Percentiles rank a stretch among this genome's conserved stretches.
Evolutionary conservation across 1,140 invertebrate genomes (phyloP).

Genomic region (Drosophila bifasciata): DNA sequence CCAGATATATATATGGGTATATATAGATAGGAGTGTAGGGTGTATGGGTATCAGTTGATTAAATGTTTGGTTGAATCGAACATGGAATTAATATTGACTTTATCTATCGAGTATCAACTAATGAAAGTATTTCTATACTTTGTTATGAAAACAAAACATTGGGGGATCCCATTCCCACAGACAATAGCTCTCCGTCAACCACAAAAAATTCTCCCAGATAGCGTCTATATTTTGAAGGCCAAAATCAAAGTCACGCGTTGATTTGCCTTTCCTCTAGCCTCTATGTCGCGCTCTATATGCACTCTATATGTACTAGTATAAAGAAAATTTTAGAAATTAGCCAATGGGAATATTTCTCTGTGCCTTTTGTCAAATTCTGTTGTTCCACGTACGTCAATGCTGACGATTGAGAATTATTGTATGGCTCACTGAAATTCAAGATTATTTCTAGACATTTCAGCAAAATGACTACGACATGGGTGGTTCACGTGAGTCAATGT

Average conservation of each 20-base stretch:
- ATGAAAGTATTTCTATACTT: not conserved
- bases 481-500: constrained; percentile 57
- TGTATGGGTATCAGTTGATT: constrained; percentile 6
- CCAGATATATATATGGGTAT: no score
- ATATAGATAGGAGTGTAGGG: not conserved
- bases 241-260: constrained; percentile 75
- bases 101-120: not conserved
- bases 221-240: constrained; percentile 66
- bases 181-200: not conserved
- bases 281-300: constrained; percentile 4
- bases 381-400: constrained; percentile 49
- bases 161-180: not conserved
- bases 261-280: constrained; percentile 28
- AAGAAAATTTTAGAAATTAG: constrained; percentile 42
- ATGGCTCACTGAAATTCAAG: constrained; percentile 2
- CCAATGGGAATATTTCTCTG: constrained; percentile 28
- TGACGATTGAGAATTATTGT: constrained; percentile 15
- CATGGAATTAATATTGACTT: constrained; percentile 1
- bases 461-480: constrained; percentile 6
- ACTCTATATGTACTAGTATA: no score
- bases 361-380: constrained; percentile 20
- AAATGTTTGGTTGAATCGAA: not conserved
- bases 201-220: not conserved
- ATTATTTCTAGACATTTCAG: constrained; percentile 12
- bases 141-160: not conserved